Evolutionary conservation across 2,797 vertebrate genomes (phyloP).

Genomic region (Furcifer pardalis): DNA sequence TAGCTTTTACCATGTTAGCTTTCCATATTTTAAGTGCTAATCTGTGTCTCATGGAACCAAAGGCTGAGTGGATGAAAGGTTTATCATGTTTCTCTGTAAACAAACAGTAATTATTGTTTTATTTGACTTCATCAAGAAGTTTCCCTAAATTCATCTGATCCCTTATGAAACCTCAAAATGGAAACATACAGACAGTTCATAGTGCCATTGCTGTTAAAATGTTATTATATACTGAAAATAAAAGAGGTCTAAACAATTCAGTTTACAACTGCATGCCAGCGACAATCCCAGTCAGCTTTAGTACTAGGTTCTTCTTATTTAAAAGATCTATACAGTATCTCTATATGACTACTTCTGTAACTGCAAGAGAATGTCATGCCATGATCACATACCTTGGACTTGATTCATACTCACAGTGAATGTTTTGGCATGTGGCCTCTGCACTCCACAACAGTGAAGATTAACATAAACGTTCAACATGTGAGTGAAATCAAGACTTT

Average conservation of each 20-base stretch:
- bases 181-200: not conserved
- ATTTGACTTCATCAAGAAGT: conserved; percentile 17
- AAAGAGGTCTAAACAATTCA: not conserved
- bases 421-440: too few relatives aligned
- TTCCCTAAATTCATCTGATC: not conserved
- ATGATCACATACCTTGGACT: not conserved
- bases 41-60: not conserved
- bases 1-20: not conserved
- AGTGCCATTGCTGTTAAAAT: not conserved
- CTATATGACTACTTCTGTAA: not conserved
- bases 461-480: too few relatives aligned
- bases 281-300: not conserved
- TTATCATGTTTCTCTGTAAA: not conserved
- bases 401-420: not conserved
- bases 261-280: not conserved
- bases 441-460: too few relatives aligned
- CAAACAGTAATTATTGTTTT: conserved; percentile 14
- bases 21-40: conserved; percentile 15
- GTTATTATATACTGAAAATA: not conserved
- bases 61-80: not conserved
- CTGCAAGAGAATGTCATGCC: not conserved
- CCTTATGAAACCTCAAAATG: not conserved
- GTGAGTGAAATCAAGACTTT: too few relatives aligned
- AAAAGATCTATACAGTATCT: not conserved
- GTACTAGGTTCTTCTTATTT: not conserved